phyloP scores from a whole-genome alignment of 1,140 invertebrate genomes.

The Watersipora subatra region DNA sequence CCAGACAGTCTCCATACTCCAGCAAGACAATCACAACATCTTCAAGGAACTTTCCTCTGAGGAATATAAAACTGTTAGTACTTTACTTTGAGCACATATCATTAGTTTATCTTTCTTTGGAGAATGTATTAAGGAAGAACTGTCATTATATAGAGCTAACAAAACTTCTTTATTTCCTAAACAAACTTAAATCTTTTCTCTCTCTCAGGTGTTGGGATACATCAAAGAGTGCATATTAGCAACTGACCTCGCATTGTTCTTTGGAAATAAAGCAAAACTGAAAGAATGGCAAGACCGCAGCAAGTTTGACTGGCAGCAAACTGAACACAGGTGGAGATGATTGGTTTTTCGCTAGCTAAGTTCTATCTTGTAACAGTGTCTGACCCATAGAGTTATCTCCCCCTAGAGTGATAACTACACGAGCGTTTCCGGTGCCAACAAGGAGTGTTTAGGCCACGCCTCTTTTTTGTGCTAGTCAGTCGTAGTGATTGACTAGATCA shows the following conservation, averaged over 20 bases:
- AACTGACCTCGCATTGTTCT: conserved; percentile 67
- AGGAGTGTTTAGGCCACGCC: too few species aligned
- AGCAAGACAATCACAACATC: conserved; percentile 65
- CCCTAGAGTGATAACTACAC: too few species aligned
- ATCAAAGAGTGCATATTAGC: conserved; percentile 70
- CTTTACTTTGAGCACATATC: not conserved
- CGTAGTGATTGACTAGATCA: too few species aligned
- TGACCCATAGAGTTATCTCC: too few species aligned
- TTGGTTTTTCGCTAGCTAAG: not conserved
- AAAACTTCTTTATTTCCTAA: too few species aligned
- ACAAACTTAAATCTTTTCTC: too few species aligned
- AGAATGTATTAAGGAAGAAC: too few species aligned
- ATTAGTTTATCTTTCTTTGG: conserved; percentile 3
- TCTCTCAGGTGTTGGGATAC: conserved; percentile 48
- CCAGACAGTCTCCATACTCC: conserved; percentile 64
- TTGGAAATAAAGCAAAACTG: conserved; percentile 56
- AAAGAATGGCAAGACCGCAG: conserved; percentile 46
- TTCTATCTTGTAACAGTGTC: too few species aligned
- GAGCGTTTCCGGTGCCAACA: too few species aligned
- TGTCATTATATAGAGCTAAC: too few species aligned
- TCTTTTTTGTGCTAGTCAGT: too few species aligned
- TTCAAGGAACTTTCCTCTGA: conserved; percentile 55
- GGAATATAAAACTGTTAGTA: conserved; percentile 57
- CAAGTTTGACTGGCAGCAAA: conserved; percentile 49
- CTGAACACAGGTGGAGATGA: conserved; percentile 48